phyloP scores from a whole-genome alignment of 2,797 vertebrate genomes.

The Helicolenus hilgendorfi region DNA sequence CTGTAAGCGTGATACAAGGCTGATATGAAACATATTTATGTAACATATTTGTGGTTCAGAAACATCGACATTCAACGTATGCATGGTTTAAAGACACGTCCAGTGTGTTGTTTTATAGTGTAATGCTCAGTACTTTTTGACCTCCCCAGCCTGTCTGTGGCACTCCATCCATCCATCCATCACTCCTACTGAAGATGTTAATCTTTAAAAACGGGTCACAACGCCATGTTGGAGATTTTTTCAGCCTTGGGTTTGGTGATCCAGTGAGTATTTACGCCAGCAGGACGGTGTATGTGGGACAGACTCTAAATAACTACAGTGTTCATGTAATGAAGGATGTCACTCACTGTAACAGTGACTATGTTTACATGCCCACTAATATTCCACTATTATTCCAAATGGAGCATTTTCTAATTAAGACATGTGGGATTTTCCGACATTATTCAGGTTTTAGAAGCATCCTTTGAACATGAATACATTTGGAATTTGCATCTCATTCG shows the following conservation, averaged over 20 bases:
- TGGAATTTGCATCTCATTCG: too few species aligned
- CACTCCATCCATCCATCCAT: not conserved
- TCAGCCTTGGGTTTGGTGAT: not conserved
- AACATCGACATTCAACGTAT: not conserved
- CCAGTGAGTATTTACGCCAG: not conserved
- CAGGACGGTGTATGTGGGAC: not conserved
- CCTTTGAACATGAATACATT: too few species aligned
- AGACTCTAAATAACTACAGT: not conserved
- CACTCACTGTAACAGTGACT: not conserved
- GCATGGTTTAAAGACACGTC: not conserved
- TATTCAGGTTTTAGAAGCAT: too few species aligned
- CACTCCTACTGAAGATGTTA: not conserved
- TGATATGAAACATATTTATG: not conserved
- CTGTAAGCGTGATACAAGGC: not conserved
- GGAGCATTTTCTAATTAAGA: too few species aligned
- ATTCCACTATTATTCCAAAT: too few species aligned
- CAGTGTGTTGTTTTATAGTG: not conserved
- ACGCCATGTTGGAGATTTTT: not conserved
- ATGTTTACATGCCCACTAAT: too few species aligned
- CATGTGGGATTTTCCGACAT: too few species aligned
- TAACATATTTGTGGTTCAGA: not conserved
- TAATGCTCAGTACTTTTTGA: not conserved
- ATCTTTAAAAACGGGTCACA: not conserved
- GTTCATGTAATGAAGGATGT: not conserved
- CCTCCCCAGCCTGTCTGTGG: not conserved